A percentile compares a stretch with the other conserved stretches of the same genome.
These are phyloP conservation scores for Danaus melanippus DNA, from an alignment of 1,140 invertebrate genomes.

Conservation along the genomic window DNA sequence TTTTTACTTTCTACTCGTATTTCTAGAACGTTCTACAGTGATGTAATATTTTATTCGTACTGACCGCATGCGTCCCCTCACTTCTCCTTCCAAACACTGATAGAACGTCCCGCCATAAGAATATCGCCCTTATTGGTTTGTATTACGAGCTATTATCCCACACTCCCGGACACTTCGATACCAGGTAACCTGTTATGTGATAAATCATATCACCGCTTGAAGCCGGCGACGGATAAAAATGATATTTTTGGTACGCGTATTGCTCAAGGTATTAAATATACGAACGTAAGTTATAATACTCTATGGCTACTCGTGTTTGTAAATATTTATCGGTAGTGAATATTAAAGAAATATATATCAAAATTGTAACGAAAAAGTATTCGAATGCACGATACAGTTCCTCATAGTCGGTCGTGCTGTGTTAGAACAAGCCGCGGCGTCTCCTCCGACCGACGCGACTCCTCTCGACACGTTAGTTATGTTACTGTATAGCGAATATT, in stretches of 20 bases:
- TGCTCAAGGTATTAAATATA: slow-evolving; percentile 53
- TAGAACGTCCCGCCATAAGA: slow-evolving; percentile 7
- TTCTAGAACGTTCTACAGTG: slow-evolving; percentile 22
- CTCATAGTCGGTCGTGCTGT: slow-evolving; percentile 65
- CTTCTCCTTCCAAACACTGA: slow-evolving; percentile 35
- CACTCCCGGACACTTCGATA: slow-evolving; percentile 14
- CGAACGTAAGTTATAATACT: slow-evolving; percentile 29
- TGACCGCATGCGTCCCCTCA: slow-evolving; percentile 55
- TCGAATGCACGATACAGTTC: slow-evolving; percentile 68
- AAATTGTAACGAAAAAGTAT: slow-evolving; percentile 55
- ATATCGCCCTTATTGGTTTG: slow-evolving; percentile 1
- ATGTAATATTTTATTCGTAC: slow-evolving; percentile 30
- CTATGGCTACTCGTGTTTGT: slow-evolving; percentile 29
- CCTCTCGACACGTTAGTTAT: slow-evolving; percentile 45
- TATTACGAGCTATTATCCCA: neutral
- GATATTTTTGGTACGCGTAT: slow-evolving; percentile 68
- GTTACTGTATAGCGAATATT: slow-evolving; percentile 31
- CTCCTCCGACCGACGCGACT: slow-evolving; percentile 20
- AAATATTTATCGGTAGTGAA: slow-evolving; percentile 36
- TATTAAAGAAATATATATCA: slow-evolving; percentile 48
- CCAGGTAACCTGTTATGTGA: slow-evolving; percentile 45
- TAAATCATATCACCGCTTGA: slow-evolving; percentile 61
- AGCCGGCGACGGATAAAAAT: slow-evolving; percentile 38
- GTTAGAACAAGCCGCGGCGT: too few relatives aligned
- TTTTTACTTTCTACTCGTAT: slow-evolving; percentile 27